Evolutionary conservation across 2,113 vertebrate species (phyloP).

Genomic region (Trichechus manatus): DNA sequence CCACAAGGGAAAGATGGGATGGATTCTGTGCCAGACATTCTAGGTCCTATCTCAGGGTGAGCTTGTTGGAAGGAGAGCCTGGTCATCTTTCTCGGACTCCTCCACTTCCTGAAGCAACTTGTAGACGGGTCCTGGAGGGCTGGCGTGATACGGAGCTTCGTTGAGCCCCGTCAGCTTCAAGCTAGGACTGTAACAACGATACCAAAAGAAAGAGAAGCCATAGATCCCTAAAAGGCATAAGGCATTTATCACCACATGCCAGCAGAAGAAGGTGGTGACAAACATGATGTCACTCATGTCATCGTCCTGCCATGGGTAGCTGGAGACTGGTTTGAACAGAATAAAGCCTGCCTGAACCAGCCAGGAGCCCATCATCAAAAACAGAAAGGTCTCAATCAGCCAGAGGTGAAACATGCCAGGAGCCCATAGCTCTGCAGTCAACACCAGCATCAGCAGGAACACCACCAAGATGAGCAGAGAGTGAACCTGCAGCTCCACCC

Average conservation of each 20-base stretch:
- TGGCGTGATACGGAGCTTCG: neutral
- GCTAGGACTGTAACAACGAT: neutral
- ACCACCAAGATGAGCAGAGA: conserved; percentile 67
- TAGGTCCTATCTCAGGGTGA: neutral
- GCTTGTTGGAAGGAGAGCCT: conserved; percentile 21
- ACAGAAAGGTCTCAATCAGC: conserved; percentile 78
- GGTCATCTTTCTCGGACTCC: conserved; percentile 32
- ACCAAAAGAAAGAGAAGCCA: conserved; percentile 68
- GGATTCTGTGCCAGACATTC: too few relatives aligned
- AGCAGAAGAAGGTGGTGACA: conserved; percentile 85
- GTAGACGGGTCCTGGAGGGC: conserved; percentile 30
- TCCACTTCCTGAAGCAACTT: conserved; percentile 56
- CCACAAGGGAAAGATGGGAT: neutral
- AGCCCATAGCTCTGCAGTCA: conserved; percentile 64
- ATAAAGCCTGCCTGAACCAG: conserved; percentile 82
- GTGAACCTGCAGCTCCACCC: conserved; percentile 69
- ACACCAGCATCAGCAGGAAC: conserved; percentile 62
- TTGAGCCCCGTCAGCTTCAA: neutral
- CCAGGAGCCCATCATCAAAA: conserved; percentile 82
- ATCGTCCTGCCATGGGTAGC: conserved; percentile 70
- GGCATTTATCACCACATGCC: conserved; percentile 77
- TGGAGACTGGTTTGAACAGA: conserved; percentile 75
- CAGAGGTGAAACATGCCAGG: neutral
- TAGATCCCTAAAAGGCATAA: conserved; percentile 72
- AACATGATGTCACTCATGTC: conserved; percentile 83